These are phyloP conservation scores for Argyrosomus regius DNA, from an alignment of 2,797 vertebrate species.

Conservation along the genomic window DNA sequence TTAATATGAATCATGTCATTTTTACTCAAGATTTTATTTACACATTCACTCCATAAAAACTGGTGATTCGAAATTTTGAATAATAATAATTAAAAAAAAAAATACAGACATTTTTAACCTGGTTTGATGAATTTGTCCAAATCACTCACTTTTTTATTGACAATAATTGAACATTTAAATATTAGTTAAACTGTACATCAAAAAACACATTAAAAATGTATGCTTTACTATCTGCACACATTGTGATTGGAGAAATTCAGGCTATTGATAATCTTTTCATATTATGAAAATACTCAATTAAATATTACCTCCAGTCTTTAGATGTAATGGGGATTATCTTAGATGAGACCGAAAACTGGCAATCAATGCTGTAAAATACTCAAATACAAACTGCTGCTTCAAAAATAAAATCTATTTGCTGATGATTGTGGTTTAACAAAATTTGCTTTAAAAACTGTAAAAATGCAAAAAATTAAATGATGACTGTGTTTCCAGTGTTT, in stretches of 20 bases:
- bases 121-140: conserved; percentile 25
- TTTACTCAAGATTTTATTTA: too few species aligned
- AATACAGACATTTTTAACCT: neutral
- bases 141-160: conserved; percentile 70
- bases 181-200: conserved; percentile 70
- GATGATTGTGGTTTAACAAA: conserved; percentile 1
- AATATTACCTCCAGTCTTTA: too few species aligned
- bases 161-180: conserved; percentile 36
- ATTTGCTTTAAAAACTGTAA: conserved; percentile 11
- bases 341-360: neutral
- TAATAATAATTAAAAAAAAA: neutral
- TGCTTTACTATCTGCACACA: conserved; percentile 30
- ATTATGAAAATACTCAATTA: conserved; percentile 6
- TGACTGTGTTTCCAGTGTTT: conserved; percentile 7
- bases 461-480: neutral
- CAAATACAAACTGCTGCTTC: conserved; percentile 36
- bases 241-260: conserved; percentile 22
- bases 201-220: conserved; percentile 11
- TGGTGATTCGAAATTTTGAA: too few species aligned
- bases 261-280: neutral
- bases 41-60: too few species aligned
- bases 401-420: conserved; percentile 22
- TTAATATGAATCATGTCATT: too few species aligned
- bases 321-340: too few species aligned
- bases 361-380: conserved; percentile 32